A percentile compares a stretch with the other conserved stretches of the same genome.
These are phyloP conservation scores for Athene cunicularia DNA, from an alignment of 2,113 vertebrate species.

Conservation along the genomic window DNA sequence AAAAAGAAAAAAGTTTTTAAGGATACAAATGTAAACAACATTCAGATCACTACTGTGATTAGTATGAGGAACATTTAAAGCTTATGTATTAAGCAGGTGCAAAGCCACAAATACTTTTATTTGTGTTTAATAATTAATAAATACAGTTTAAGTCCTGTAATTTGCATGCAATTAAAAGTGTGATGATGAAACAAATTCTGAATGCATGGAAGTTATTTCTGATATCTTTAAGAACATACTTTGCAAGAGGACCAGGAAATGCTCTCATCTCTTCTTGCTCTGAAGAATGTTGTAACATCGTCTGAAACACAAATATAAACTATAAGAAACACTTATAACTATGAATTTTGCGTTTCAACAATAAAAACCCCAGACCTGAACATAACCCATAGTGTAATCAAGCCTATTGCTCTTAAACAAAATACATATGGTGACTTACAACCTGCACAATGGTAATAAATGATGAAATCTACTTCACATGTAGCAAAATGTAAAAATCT, in stretches of 20 bases:
- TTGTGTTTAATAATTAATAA: background rate
- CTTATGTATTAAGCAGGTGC: background rate
- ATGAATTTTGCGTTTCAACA: background rate
- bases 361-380: background rate
- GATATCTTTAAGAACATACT: constrained; percentile 75
- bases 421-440: background rate
- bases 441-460: background rate
- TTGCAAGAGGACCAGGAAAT: constrained; percentile 93
- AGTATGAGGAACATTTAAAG: background rate
- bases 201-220: background rate
- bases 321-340: background rate
- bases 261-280: constrained; percentile 90
- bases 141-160: background rate
- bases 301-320: constrained; percentile 68
- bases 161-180: background rate
- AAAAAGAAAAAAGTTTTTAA: background rate
- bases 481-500: background rate
- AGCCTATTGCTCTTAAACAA: background rate
- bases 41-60: background rate
- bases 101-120: background rate
- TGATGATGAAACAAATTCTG: background rate
- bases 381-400: background rate
- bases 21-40: background rate
- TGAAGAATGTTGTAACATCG: constrained; percentile 85
- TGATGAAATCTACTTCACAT: background rate